phyloP scores from a whole-genome alignment of 2,113 vertebrate genomes.

The Atlantisia rogersi region DNA sequence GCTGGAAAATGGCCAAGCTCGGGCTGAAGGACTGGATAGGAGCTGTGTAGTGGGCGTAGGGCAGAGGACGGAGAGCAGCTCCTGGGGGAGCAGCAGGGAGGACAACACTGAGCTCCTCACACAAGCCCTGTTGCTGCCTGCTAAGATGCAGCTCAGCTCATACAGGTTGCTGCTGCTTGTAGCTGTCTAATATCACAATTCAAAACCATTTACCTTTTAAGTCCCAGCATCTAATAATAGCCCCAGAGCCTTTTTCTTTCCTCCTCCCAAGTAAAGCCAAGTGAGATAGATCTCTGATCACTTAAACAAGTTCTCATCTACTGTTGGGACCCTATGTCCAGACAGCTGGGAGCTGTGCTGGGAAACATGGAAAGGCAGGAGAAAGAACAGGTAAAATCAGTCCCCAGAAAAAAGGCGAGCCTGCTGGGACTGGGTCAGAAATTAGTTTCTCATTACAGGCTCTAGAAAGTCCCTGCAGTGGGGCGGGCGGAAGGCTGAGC shows the following conservation, averaged over 20 bases:
- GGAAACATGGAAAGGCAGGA: conserved; percentile 4
- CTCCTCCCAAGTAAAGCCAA: not conserved
- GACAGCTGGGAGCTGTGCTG: not conserved
- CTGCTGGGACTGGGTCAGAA: not conserved
- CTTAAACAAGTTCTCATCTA: not conserved
- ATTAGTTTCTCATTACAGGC: not conserved
- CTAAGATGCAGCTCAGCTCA: not conserved
- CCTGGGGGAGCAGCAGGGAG: not conserved
- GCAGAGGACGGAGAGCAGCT: not conserved
- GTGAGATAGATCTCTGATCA: not conserved
- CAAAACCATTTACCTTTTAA: not conserved
- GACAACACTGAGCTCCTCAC: not conserved
- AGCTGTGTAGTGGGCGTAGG: not conserved
- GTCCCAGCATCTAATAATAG: not conserved
- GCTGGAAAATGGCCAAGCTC: not conserved
- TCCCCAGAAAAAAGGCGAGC: not conserved
- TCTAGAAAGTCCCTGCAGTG: not conserved
- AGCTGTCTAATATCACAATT: not conserved
- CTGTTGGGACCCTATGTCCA: not conserved
- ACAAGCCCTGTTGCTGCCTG: not conserved
- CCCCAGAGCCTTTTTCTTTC: not conserved
- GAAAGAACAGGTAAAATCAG: not conserved
- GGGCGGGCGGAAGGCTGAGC: not conserved
- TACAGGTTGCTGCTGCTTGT: not conserved
- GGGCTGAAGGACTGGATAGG: not conserved